These are phyloP conservation scores for Meriones psammophilus DNA, from an alignment of 2,797 vertebrate genomes.

Conservation along the genomic window DNA sequence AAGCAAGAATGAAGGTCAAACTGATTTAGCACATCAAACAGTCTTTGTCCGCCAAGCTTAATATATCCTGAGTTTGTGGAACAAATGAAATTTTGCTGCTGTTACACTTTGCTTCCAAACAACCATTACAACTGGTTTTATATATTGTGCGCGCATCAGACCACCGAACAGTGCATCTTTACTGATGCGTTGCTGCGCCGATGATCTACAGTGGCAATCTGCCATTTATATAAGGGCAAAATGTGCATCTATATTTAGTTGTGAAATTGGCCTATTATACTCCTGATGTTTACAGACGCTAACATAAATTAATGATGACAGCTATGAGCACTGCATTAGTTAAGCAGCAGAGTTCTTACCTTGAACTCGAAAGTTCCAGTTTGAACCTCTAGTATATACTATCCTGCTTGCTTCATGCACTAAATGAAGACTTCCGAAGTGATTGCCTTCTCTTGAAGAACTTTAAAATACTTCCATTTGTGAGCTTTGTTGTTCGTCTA, in stretches of 20 bases:
- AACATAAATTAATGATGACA: conserved; percentile 95
- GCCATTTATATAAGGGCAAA: conserved; percentile 93
- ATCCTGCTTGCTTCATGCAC: conserved; percentile 81
- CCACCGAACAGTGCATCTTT: conserved; percentile 93
- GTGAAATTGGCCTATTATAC: conserved; percentile 95
- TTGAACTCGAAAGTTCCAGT: conserved; percentile 90
- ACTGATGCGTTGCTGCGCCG: conserved; percentile 89
- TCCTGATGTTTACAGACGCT: conserved; percentile 94
- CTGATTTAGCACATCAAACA: conserved; percentile 93
- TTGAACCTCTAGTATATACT: conserved; percentile 86
- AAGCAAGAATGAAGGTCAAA: conserved; percentile 95
- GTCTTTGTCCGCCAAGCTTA: conserved; percentile 93
- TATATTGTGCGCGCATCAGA: conserved; percentile 94
- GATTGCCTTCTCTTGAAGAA: conserved; percentile 74
- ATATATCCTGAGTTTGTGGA: conserved; percentile 95
- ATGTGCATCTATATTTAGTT: conserved; percentile 94
- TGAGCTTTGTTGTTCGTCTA: conserved; percentile 42
- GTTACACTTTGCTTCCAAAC: conserved; percentile 94
- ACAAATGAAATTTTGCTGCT: conserved; percentile 95
- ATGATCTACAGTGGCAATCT: conserved; percentile 94
- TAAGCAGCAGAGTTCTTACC: conserved; percentile 91
- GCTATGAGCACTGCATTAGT: conserved; percentile 91
- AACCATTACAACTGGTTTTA: conserved; percentile 94
- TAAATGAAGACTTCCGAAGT: conserved; percentile 83
- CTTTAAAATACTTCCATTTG: conserved; percentile 77